phyloP scores from a whole-genome alignment of 2,888 invertebrate genomes.

The Pseudococcus viburni region DNA sequence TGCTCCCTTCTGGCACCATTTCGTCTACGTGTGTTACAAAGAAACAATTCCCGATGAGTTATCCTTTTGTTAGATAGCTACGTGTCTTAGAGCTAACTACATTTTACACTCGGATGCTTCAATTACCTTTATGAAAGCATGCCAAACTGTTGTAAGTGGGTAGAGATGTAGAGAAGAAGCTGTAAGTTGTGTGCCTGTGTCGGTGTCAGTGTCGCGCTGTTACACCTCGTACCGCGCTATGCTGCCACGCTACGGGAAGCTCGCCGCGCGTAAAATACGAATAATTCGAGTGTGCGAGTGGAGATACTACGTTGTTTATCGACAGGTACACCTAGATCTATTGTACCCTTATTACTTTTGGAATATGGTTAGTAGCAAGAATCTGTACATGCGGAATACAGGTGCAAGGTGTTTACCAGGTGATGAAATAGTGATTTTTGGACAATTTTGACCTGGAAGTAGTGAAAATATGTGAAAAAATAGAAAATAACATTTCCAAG shows the following conservation, averaged over 20 bases:
- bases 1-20: background rate
- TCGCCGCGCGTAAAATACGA: background rate
- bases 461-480: too few relatives aligned
- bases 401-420: too few relatives aligned
- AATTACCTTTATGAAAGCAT: constrained; percentile 54
- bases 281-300: background rate
- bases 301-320: background rate
- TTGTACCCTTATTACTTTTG: background rate
- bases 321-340: background rate
- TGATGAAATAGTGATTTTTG: too few relatives aligned
- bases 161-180: background rate
- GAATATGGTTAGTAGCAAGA: too few relatives aligned
- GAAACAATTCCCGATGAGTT: constrained; percentile 46
- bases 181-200: background rate
- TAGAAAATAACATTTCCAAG: too few relatives aligned
- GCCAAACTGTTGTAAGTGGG: constrained; percentile 19
- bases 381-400: too few relatives aligned
- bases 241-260: background rate
- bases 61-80: constrained; percentile 17
- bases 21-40: background rate
- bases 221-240: too few relatives aligned
- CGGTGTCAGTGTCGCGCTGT: too few relatives aligned
- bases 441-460: too few relatives aligned
- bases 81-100: constrained; percentile 29
- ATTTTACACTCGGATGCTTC: constrained; percentile 54